A percentile compares a stretch with the other conserved stretches of the same genome.
Evolutionary conservation across 1,140 invertebrate species (phyloP).

Genomic region (Drosophila baimaii): DNA sequence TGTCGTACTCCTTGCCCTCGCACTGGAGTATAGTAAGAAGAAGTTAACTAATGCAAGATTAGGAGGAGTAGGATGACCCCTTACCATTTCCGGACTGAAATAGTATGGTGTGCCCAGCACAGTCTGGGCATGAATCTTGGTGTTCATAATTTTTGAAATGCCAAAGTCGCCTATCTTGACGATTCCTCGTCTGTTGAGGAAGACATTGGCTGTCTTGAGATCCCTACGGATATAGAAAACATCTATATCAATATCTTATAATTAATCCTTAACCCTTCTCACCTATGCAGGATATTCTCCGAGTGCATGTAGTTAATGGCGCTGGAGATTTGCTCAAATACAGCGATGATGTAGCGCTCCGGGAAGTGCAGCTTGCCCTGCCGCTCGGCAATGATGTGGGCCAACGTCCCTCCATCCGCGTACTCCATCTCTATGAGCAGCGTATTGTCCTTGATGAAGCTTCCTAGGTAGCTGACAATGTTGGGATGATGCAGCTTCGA

Average conservation of each 20-base stretch:
- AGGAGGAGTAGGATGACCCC: neutral
- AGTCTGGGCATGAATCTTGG: slow-evolving; percentile 89
- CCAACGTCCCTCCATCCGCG: slow-evolving; percentile 90
- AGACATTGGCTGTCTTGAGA: slow-evolving; percentile 92
- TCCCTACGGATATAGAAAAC: slow-evolving; percentile 85
- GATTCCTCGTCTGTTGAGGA: slow-evolving; percentile 88
- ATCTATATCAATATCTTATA: neutral
- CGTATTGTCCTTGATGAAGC: slow-evolving; percentile 90
- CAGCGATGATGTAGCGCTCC: slow-evolving; percentile 87
- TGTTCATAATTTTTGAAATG: slow-evolving; percentile 91
- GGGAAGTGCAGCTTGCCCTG: slow-evolving; percentile 79
- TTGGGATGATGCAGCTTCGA: slow-evolving; percentile 90
- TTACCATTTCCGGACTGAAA: slow-evolving; percentile 92
- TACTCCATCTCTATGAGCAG: slow-evolving; percentile 94
- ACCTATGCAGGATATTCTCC: slow-evolving; percentile 90
- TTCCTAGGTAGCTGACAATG: slow-evolving; percentile 91
- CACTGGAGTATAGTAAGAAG: slow-evolving; percentile 85
- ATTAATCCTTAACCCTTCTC: neutral
- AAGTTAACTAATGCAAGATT: neutral
- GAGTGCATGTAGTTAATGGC: slow-evolving; percentile 90
- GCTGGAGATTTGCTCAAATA: slow-evolving; percentile 89
- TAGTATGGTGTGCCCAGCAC: slow-evolving; percentile 93
- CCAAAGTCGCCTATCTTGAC: slow-evolving; percentile 92
- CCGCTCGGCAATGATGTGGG: slow-evolving; percentile 87
- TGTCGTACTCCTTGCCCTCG: slow-evolving; percentile 91